Evolutionary conservation across 2,888 invertebrate genomes (phyloP), one percentile per base, ranked within the genome.

Genomic region (Hypomecis punctinalis): DNA sequence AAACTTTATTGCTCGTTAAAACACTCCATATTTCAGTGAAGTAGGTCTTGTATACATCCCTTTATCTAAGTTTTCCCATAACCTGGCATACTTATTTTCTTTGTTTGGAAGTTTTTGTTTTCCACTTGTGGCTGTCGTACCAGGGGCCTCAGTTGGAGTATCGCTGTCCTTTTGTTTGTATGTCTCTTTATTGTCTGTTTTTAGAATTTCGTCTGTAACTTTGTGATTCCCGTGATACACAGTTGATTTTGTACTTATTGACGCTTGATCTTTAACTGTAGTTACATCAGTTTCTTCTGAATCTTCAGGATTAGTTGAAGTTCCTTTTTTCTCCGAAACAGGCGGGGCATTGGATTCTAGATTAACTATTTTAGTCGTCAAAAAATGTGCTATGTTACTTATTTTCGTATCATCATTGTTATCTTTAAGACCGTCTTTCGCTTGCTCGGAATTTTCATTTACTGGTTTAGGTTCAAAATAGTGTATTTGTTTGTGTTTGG

Each of bases 191-290:
- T 51, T 3, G 11, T 37, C 13, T 13, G 5, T 37, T 6, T 37
- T 37, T 51, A 7, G 36, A 3, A 11, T 11, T 6, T 11, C 11
- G 11, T 36, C 9, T 37, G n/a, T 51, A 37, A 11, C 9, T 11
- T 0, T 37, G 6, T 49, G n/a, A 35, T 33, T 11, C n/a, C 11
- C 43, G 11, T 54, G 54, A 8, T 54, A 36, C 0, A 43, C 35
- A 4, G 54, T 54, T 11, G 54, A 54, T 43, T 43, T 54, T 35
- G 43, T 43, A 35, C 54, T 11, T 43, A 8, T 54, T 11, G 35
- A 35, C 9, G 7, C 37, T 6, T 13, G 4, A 37, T 11, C 13
- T 36, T 45, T 55, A 11, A 10, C 9, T 45, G 13, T 45, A 5
- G 45, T 45, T 3, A 45, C 8, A 35, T 6, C 8, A 0, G 4